These are phyloP conservation scores for Anoncus sp. DNA, from an alignment of 2,888 invertebrate genomes.

Conservation along the genomic window DNA sequence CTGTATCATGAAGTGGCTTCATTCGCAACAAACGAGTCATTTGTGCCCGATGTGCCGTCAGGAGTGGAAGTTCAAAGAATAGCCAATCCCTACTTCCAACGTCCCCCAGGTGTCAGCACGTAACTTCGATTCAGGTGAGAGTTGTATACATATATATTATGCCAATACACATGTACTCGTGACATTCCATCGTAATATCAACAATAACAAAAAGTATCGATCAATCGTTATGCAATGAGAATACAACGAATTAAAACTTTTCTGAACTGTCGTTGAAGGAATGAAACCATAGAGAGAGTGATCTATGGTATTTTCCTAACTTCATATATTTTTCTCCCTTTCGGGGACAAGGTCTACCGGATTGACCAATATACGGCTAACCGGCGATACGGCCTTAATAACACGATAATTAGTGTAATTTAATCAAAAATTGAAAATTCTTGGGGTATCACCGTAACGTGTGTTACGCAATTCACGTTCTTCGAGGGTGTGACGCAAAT, in stretches of 20 bases:
- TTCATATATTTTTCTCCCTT: background rate
- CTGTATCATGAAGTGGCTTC: slow-evolving; percentile 99
- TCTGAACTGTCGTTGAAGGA: slow-evolving; percentile 3
- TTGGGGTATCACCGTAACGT: background rate
- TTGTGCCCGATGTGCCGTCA: slow-evolving; percentile 99
- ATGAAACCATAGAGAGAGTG: background rate
- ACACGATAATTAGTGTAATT: slow-evolving; percentile 43
- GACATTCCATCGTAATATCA: slow-evolving; percentile 13
- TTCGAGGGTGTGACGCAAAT: background rate
- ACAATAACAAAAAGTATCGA: slow-evolving; percentile 4
- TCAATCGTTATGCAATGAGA: slow-evolving; percentile 11
- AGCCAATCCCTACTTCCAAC: slow-evolving; percentile 71
- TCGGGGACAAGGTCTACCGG: slow-evolving; percentile 42
- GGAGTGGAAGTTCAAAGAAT: slow-evolving; percentile 98
- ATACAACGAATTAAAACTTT: slow-evolving; percentile 1
- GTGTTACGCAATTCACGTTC: slow-evolving; percentile 8
- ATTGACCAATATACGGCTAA: slow-evolving; percentile 28
- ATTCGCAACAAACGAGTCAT: slow-evolving; percentile 94
- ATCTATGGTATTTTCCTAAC: background rate
- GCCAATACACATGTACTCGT: background rate
- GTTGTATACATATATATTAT: background rate
- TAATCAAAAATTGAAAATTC: slow-evolving; percentile 18
- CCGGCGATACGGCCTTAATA: slow-evolving; percentile 40
- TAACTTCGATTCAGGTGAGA: slow-evolving; percentile 72
- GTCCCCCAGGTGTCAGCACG: slow-evolving; percentile 78